Evolutionary conservation across 35 echinoderm and acorn worm species (phyloP).

Genomic region (Holothuria glaberrima): DNA sequence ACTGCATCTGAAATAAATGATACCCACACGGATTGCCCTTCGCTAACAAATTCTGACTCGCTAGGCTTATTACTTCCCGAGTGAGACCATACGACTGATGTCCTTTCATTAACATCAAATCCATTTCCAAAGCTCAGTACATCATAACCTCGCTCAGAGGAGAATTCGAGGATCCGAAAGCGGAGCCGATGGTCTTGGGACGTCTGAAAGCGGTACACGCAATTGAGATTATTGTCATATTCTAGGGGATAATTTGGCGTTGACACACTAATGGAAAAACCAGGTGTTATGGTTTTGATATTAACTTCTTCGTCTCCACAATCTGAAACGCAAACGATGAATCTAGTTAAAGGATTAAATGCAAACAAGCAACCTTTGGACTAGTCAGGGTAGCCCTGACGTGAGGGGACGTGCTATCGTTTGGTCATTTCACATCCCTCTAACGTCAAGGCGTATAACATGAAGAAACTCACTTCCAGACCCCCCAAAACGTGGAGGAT

Average conservation of each 20-base stretch:
- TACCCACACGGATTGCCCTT: neutral
- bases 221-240: constrained; percentile 12
- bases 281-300: neutral
- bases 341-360: too few relatives aligned
- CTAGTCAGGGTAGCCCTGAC: too few relatives aligned
- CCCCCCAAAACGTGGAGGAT: too few relatives aligned
- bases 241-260: constrained; percentile 25
- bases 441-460: too few relatives aligned
- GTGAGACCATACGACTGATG: constrained; percentile 17
- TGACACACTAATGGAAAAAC: neutral
- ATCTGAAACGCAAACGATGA: neutral
- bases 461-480: too few relatives aligned
- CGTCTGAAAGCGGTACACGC: constrained; percentile 37
- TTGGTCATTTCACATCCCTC: too few relatives aligned
- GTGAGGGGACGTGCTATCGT: too few relatives aligned
- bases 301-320: constrained; percentile 19
- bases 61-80: neutral
- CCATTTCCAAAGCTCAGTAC: neutral
- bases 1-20: constrained; percentile 19
- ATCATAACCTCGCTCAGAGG: constrained; percentile 37
- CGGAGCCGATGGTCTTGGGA: neutral
- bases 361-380: neutral
- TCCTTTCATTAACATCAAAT: neutral
- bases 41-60: neutral
- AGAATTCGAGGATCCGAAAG: constrained; percentile 25